These are phyloP conservation scores for Episyrphus balteatus DNA, from an alignment of 1,140 invertebrate species.

Conservation along the genomic window DNA sequence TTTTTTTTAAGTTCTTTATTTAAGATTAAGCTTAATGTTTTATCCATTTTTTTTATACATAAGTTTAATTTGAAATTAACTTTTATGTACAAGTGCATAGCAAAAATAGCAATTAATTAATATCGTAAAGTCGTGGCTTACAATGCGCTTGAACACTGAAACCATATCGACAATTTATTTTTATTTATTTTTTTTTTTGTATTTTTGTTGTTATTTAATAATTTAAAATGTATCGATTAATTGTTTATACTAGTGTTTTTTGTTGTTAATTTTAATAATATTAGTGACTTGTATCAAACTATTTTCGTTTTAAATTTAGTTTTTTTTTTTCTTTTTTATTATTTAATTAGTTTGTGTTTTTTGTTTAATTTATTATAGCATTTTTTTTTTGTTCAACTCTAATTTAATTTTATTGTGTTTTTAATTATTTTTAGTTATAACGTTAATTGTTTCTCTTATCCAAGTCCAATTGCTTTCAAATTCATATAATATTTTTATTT, in stretches of 20 bases:
- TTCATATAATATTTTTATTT: conserved; percentile 26
- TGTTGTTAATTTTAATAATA: conserved; percentile 20
- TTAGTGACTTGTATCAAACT: conserved; percentile 6
- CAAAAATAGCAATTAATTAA: conserved; percentile 3
- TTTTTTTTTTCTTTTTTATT: conserved; percentile 8
- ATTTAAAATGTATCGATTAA: conserved; percentile 6
- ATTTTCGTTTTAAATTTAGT: conserved; percentile 11
- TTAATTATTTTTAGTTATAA: conserved; percentile 4
- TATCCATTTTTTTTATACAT: background rate
- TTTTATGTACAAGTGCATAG: conserved; percentile 8
- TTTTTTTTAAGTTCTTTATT: conserved; percentile 4
- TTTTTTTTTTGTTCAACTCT: conserved; percentile 2
- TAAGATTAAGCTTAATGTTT: conserved; percentile 2
- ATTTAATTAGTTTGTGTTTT: conserved; percentile 5
- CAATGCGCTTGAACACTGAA: no score
- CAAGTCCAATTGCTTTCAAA: conserved; percentile 10
- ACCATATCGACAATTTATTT: conserved; percentile 1
- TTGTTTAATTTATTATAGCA: conserved; percentile 14
- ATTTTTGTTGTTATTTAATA: conserved; percentile 28
- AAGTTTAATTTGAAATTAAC: background rate
- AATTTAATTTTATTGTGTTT: conserved; percentile 6
- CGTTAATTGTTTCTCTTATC: background rate
- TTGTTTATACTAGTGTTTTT: conserved; percentile 13
- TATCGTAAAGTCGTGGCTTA: conserved; percentile 12
- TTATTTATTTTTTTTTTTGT: conserved; percentile 3